Evolutionary conservation across 2,113 vertebrate genomes (phyloP).

Genomic region (Bagarius yarrelli): DNA sequence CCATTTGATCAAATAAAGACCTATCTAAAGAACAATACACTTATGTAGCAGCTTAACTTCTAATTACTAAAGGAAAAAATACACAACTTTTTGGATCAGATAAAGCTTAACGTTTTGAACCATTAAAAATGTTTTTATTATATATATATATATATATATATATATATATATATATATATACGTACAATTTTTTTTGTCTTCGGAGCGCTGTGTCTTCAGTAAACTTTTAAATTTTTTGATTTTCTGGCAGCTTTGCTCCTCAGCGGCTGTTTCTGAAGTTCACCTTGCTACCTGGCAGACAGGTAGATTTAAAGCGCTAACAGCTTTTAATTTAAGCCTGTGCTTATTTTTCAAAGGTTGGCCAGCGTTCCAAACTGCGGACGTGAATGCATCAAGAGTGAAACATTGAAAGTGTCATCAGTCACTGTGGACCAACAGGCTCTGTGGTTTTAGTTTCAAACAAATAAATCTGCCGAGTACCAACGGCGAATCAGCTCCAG

Average conservation of each 20-base stretch:
- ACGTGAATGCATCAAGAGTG: conserved; percentile 65
- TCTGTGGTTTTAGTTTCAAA: background rate
- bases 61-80: too few species aligned
- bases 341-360: conserved; percentile 62
- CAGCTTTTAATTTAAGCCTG: conserved; percentile 61
- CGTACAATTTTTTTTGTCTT: too few species aligned
- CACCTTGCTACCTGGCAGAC: conserved; percentile 51
- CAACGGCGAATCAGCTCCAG: conserved; percentile 3
- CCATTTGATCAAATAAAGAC: too few species aligned
- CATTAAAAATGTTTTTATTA: too few species aligned
- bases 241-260: background rate
- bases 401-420: conserved; percentile 58
- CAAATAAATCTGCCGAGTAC: conserved; percentile 8
- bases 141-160: too few species aligned
- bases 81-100: too few species aligned
- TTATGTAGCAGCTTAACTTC: too few species aligned
- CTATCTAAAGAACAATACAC: too few species aligned
- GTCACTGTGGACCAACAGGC: conserved; percentile 46
- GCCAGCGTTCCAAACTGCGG: conserved; percentile 38
- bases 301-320: conserved; percentile 63
- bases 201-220: too few species aligned
- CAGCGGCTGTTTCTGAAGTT: conserved; percentile 44
- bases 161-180: too few species aligned
- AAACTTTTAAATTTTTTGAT: background rate
- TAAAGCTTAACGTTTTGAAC: too few species aligned